Evolutionary conservation across 2,888 invertebrate genomes (phyloP), one percentile per base, ranked within the genome.

Genomic region (Melieria picta): DNA sequence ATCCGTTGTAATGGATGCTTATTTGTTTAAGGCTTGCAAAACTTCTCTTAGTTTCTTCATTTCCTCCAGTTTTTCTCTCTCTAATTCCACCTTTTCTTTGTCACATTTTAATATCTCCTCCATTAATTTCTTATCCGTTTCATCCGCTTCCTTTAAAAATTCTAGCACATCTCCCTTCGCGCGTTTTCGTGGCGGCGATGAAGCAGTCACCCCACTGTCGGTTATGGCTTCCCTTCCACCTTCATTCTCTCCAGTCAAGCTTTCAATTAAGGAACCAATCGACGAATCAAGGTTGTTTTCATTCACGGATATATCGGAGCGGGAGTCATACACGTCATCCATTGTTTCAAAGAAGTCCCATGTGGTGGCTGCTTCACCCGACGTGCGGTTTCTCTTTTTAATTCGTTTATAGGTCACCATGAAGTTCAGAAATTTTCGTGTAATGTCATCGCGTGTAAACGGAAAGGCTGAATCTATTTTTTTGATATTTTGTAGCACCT

Each of bases 351-450:
- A 62, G 30, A 16, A 47, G 5, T 13, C 13, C 62, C 48, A 62
- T 7, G 4, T 11, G 7, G 62, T 47, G 10, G 62, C 47, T 16
- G 42, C 47, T 62, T 43, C 43, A 16, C 62, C 62, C 4, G 62
- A 62, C 5, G 62, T 43, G 10, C 48, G 46, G 30, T 47, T 62
- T 3, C 62, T 62, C 30, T 47, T 62, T n/a, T 62, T 62, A 7
- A 48, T 62, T 13, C 62, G 47, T 13, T 16, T 47, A 5, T 62
- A 62, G 6, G 62, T 62, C 11, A 13, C 62, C 46, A 62, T n/a
- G 16, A 47, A 4, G n/a, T 62, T 62, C 9, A 62, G n/a, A 4
- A 47, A 62, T 7, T 47, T 47, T 16, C 62, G 13, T 7, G 57
- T 57, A 7, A 57, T 57, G 16, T 57, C 57, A 10, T 57, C 16